Percentiles rank a stretch among this genome's conserved stretches.
Conservation (phyloP, 2,113 vertebrate genomes). For the Ovis canadensis region DNA sequence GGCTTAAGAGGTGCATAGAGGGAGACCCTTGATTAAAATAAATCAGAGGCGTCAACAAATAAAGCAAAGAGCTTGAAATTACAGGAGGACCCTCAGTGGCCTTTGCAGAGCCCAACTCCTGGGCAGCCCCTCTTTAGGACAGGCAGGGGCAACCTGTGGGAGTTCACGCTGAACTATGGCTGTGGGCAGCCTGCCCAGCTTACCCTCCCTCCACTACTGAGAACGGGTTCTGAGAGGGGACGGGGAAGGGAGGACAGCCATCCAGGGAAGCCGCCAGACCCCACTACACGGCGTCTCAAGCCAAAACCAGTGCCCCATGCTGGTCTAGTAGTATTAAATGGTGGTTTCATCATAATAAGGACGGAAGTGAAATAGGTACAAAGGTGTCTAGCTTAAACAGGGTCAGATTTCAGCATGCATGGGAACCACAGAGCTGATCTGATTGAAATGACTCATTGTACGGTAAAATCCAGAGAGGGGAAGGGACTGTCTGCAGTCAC, state of each 20-base stretch:
- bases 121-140: background rate
- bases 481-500: background rate
- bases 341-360: background rate
- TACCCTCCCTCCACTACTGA: background rate
- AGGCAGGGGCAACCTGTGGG: background rate
- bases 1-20: background rate
- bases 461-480: background rate
- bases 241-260: too few species aligned
- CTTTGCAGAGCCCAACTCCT: background rate
- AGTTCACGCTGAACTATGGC: background rate
- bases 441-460: background rate
- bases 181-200: background rate
- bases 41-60: background rate
- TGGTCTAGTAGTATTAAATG: background rate
- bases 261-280: background rate
- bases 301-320: background rate
- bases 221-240: background rate
- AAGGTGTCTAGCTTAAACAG: background rate
- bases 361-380: background rate
- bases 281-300: background rate
- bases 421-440: background rate
- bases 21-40: background rate
- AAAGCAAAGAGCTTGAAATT: background rate
- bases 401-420: background rate
- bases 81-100: background rate